These are phyloP conservation scores for Sericinus montela DNA, from an alignment of 2,888 invertebrate genomes.

Conservation along the genomic window DNA sequence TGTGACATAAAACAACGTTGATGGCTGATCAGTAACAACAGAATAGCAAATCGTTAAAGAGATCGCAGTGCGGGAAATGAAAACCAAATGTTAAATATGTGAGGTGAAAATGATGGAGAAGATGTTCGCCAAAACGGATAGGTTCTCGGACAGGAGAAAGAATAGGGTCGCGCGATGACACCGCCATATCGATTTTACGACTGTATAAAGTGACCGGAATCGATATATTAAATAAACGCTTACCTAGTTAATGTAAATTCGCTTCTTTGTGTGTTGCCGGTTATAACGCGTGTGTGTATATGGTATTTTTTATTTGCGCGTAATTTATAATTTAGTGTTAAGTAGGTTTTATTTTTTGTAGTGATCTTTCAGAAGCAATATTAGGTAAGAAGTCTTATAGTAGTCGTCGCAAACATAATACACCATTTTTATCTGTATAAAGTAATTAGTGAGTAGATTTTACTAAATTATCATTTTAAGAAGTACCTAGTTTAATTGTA, in stretches of 20 bases:
- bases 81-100: slow-evolving; percentile 32
- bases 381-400: slow-evolving; percentile 36
- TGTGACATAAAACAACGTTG: background rate
- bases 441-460: too few species aligned
- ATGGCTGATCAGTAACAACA: background rate
- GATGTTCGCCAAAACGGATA: slow-evolving; percentile 63
- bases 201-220: slow-evolving; percentile 52
- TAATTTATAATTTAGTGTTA: slow-evolving; percentile 28
- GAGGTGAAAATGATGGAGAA: slow-evolving; percentile 31
- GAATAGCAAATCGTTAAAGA: background rate
- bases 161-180: slow-evolving; percentile 56
- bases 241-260: slow-evolving; percentile 40
- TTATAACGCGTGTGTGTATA: slow-evolving; percentile 34
- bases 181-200: slow-evolving; percentile 40
- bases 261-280: slow-evolving; percentile 68
- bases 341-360: slow-evolving; percentile 24
- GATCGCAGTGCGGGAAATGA: slow-evolving; percentile 27
- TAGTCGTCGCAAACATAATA: slow-evolving; percentile 26
- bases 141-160: slow-evolving; percentile 70
- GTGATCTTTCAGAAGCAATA: slow-evolving; percentile 47
- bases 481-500: slow-evolving; percentile 1
- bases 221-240: slow-evolving; percentile 33
- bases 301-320: slow-evolving; percentile 51
- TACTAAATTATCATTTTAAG: background rate
- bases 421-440: slow-evolving; percentile 14